Evolutionary conservation across 1,140 invertebrate species (phyloP).

Genomic region (Probaryconus sp.): DNA sequence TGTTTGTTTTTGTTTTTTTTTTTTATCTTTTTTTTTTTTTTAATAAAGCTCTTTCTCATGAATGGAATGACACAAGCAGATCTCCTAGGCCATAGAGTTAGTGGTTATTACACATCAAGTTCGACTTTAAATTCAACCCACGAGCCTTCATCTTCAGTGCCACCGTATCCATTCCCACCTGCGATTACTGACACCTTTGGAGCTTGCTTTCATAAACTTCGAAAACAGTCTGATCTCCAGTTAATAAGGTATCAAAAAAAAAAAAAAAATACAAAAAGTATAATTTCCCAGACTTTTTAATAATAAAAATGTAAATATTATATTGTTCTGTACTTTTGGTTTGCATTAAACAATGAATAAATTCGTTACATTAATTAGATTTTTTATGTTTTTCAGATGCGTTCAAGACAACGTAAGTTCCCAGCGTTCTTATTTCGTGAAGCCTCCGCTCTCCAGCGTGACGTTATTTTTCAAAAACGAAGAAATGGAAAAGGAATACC

Average conservation of each 20-base stretch:
- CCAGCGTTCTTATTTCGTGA: slow-evolving; percentile 91
- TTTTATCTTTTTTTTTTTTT: background rate
- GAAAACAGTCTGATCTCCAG: slow-evolving; percentile 92
- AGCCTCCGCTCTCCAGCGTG: slow-evolving; percentile 88
- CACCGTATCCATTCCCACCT: slow-evolving; percentile 75
- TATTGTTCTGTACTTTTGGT: too few species aligned
- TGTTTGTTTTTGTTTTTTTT: too few species aligned
- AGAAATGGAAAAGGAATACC: slow-evolving; percentile 91
- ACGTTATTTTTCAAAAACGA: slow-evolving; percentile 91
- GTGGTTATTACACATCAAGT: slow-evolving; percentile 91
- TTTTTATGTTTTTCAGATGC: slow-evolving; percentile 73
- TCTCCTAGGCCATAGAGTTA: slow-evolving; percentile 87
- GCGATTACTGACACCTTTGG: slow-evolving; percentile 80
- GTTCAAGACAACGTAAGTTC: slow-evolving; percentile 89
- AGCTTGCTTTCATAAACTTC: slow-evolving; percentile 86
- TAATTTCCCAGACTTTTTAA: too few species aligned
- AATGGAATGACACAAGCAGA: slow-evolving; percentile 86
- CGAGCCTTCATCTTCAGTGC: slow-evolving; percentile 73
- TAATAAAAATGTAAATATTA: too few species aligned
- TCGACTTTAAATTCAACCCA: slow-evolving; percentile 81
- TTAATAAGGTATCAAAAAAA: slow-evolving; percentile 83
- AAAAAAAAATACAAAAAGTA: too few species aligned
- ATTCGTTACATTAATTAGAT: too few species aligned
- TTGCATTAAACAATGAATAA: too few species aligned
- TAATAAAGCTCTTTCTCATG: slow-evolving; percentile 82